Evolutionary conservation across 2,888 invertebrate species (phyloP).

Genomic region (Nudaria mundana): DNA sequence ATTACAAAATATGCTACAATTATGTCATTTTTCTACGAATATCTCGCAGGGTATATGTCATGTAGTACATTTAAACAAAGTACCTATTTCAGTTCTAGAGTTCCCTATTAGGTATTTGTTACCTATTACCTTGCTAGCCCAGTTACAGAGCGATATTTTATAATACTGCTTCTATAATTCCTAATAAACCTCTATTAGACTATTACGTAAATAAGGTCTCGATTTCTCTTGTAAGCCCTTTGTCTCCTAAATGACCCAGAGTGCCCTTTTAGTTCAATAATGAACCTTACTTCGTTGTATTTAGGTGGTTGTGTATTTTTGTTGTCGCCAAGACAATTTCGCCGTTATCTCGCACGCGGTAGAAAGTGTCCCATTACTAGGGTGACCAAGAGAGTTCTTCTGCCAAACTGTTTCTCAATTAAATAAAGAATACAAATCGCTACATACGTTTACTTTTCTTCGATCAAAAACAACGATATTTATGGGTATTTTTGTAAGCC

Average conservation of each 20-base stretch:
- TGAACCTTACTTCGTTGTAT: constrained; percentile 41
- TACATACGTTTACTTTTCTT: too few relatives aligned
- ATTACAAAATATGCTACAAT: too few relatives aligned
- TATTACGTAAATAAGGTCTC: constrained; percentile 52
- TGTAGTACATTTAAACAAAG: too few relatives aligned
- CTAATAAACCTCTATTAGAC: constrained; percentile 39
- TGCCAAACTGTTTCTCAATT: too few relatives aligned
- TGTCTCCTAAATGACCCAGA: constrained; percentile 39
- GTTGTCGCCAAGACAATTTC: constrained; percentile 46
- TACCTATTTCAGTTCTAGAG: too few relatives aligned
- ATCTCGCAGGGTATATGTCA: too few relatives aligned
- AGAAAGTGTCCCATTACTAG: constrained; percentile 67
- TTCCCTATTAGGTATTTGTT: too few relatives aligned
- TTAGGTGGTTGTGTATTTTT: constrained; percentile 40
- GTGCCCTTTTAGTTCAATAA: constrained; percentile 30
- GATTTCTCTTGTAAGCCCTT: constrained; percentile 62
- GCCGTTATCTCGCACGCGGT: constrained; percentile 56
- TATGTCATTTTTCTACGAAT: too few relatives aligned
- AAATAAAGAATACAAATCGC: too few relatives aligned
- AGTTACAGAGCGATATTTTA: constrained; percentile 19
- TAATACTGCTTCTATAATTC: constrained; percentile 27
- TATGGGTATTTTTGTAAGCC: too few relatives aligned
- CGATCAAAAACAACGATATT: too few relatives aligned
- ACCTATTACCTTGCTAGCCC: neutral
- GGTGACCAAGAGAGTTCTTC: constrained; percentile 31